phyloP scores from a whole-genome alignment of 2,113 vertebrate genomes.

The Archilochus colubris region DNA sequence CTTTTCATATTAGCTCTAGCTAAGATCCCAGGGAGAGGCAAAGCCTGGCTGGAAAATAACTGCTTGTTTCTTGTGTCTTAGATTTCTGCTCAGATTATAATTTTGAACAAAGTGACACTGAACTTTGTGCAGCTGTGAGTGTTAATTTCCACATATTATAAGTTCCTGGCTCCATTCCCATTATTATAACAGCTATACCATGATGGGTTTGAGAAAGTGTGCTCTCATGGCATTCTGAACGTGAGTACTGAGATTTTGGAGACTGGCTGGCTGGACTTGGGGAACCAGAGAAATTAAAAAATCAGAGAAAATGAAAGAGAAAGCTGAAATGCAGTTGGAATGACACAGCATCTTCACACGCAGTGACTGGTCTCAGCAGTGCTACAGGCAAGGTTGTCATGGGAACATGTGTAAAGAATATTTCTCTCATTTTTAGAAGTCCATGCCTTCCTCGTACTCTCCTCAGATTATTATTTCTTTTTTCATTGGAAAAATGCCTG shows the following conservation, averaged over 20 bases:
- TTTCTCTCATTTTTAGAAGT: not conserved
- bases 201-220: rapidly evolving
- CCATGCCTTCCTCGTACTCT: not conserved
- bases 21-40: not conserved
- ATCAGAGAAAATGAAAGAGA: not conserved
- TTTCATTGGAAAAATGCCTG: not conserved
- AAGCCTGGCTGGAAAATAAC: not conserved
- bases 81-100: not conserved
- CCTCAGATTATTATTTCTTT: not conserved
- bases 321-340: slow-evolving; percentile 8
- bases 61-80: not conserved
- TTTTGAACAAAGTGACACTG: not conserved
- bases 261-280: not conserved
- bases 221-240: not conserved
- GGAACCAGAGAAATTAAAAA: not conserved
- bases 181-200: not conserved
- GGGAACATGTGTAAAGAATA: slow-evolving; percentile 31
- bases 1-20: not conserved
- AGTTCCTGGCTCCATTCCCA: not conserved
- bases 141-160: not conserved
- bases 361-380: not conserved
- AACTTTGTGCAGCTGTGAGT: not conserved
- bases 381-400: slow-evolving; percentile 56
- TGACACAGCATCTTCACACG: slow-evolving; percentile 51
- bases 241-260: not conserved